Base-by-base conservation (phyloP, 2,888 invertebrate species). In the Drosophila multiciliata region DNA sequence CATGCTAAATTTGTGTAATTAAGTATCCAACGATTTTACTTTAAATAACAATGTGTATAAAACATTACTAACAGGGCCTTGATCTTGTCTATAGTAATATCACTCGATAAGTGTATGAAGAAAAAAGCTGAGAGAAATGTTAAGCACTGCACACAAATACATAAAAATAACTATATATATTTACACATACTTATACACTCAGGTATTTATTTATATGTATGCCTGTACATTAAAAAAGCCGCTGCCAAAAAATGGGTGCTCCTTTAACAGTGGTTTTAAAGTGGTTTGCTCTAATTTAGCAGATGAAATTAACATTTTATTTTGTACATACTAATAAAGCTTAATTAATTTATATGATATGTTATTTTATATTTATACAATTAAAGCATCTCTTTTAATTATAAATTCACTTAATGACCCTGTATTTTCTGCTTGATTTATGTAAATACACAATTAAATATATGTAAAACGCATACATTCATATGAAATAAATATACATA, bases 1-100 rank as follows among this genome's bases (percentile, higher is more conserved):
- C 89, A 91, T 89, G 50, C 38, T 50, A 12, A 20, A 52, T 26
- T 33, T 53, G 0, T 23, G n/a, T 17, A 15, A 15, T 20, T 45
- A 45, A 45, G 15, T 45, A 45, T 23, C 45, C 45, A 45, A 23
- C 15, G 4, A 45, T 23, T 20, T 45, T 23, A 45, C 23, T 45
- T 45, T 23, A 45, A 23, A 23, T 40, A 40, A n/a, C 40, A 40
- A 40, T 40, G n/a, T 40, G 5, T n/a, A 40, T 9, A 40, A 64
- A 29, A 60, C 36, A 65, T 66, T 38, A 60, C 45, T 71, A 62
- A 8, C 23, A 23, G 70, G 73, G 75, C 87, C 89, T 88, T 86
- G 78, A 86, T 78, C 87, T 86, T 86, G 78, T 72, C 40, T 66
- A 45, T 20, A 45, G 23, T 23, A 45, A 53, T 74, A 54, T 29